A percentile compares a stretch with the other conserved stretches of the same genome.
Evolutionary conservation across 2,888 invertebrate genomes (phyloP).

Genomic region (Bibio marci): DNA sequence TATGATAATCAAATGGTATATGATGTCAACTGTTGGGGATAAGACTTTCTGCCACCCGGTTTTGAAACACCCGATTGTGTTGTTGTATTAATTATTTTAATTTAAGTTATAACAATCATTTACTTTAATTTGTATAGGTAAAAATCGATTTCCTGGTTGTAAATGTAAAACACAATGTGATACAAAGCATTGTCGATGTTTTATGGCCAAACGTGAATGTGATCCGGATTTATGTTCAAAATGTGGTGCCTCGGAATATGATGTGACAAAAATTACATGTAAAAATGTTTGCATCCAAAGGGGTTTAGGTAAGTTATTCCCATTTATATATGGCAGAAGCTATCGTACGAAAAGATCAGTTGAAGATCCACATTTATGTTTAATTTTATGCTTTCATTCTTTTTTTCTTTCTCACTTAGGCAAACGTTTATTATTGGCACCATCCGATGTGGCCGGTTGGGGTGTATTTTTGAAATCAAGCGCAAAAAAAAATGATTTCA

Average conservation of each 20-base stretch:
- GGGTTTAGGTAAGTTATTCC: slow-evolving; percentile 66
- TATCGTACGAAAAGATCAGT: no score
- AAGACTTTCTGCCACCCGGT: no score
- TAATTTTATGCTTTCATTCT: slow-evolving; percentile 5
- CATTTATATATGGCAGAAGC: not conserved
- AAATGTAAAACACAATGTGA: slow-evolving; percentile 97
- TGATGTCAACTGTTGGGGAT: no score
- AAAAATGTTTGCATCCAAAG: slow-evolving; percentile 88
- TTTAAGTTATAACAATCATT: no score
- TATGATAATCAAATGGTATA: no score
- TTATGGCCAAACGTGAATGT: slow-evolving; percentile 94
- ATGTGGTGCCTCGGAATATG: slow-evolving; percentile 85
- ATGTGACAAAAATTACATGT: slow-evolving; percentile 63
- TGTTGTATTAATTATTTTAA: no score
- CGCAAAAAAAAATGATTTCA: slow-evolving; percentile 95
- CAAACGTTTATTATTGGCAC: slow-evolving; percentile 87
- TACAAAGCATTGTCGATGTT: slow-evolving; percentile 98
- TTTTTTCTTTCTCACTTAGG: slow-evolving; percentile 25
- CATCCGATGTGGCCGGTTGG: slow-evolving; percentile 98
- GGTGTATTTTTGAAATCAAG: slow-evolving; percentile 94
- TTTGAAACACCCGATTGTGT: no score
- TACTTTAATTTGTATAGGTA: slow-evolving; percentile 20
- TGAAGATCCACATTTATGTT: no score
- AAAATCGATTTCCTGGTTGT: slow-evolving; percentile 94
- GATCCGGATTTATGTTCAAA: slow-evolving; percentile 95